Conservation (phyloP, 2,888 invertebrate species). For the Standfussiana lucernea region DNA sequence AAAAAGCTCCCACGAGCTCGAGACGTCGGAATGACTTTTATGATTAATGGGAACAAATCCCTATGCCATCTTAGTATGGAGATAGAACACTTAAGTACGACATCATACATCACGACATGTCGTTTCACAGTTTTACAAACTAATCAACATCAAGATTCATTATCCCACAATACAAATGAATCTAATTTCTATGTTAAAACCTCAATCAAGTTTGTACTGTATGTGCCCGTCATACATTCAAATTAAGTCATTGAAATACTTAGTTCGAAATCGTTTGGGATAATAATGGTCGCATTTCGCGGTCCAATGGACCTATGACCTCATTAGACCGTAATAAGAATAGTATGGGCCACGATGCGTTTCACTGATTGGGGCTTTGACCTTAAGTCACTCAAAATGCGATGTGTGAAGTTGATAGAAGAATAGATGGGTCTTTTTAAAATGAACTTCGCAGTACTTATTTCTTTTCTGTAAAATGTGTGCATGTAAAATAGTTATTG, state of each 20-base stretch:
- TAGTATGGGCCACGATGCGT: slow-evolving; percentile 74
- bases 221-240: slow-evolving; percentile 67
- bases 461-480: not conserved
- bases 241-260: slow-evolving; percentile 78
- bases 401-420: slow-evolving; percentile 40
- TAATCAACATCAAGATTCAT: slow-evolving; percentile 44
- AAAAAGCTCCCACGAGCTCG: not conserved
- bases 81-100: slow-evolving; percentile 1
- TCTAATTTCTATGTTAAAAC: slow-evolving; percentile 65
- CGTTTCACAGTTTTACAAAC: slow-evolving; percentile 40
- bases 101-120: slow-evolving; percentile 21
- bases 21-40: slow-evolving; percentile 26
- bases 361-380: slow-evolving; percentile 68
- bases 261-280: slow-evolving; percentile 66
- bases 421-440: slow-evolving; percentile 4
- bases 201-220: slow-evolving; percentile 53
- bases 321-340: slow-evolving; percentile 72
- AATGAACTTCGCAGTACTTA: slow-evolving; percentile 2
- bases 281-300: slow-evolving; percentile 76
- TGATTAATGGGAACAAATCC: slow-evolving; percentile 44
- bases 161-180: slow-evolving; percentile 34
- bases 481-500: not conserved
- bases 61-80: slow-evolving; percentile 1
- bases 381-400: slow-evolving; percentile 58
- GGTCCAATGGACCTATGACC: slow-evolving; percentile 76